Evolutionary conservation across 1,140 invertebrate species (phyloP), one percentile per base, ranked within the genome.

Genomic region (Tyrophagus putrescentiae): DNA sequence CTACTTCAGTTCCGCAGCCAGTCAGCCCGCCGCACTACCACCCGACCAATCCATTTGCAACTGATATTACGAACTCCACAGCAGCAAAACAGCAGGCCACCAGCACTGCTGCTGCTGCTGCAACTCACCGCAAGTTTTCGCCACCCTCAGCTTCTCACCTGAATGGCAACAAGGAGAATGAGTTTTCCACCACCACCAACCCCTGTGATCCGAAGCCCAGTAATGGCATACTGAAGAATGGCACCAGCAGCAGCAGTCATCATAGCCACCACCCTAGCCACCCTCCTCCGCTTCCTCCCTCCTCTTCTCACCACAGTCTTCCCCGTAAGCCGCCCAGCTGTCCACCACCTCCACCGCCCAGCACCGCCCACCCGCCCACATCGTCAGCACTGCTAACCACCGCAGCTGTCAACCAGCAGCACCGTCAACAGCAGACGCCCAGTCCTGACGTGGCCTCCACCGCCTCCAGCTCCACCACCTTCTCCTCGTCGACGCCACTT

Each of bases 201-300:
- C 16, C 16, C 27, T 16, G 34, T 54, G n/a, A 54, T 29, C 52
- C n/a, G n/a, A 31, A 27, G 25, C 56, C 41, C 23, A 18, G 41
- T 28, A 58, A 58, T 52, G 48, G 48, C 13, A 27, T n/a, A 52
- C 27, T 28, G n/a, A 52, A 52, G 16, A 27, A 52, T n/a, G 32
- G 28, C 44, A 21, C 21, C 7, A 7, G 18, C 27, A 33, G 39
- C 3, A 54, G 25, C 28, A 34, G 52, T 54, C 31, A 54, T 54
- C 52, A 29, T n/a, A n/a, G n/a, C n/a, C n/a, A n/a, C n/a, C n/a
- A n/a, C n/a, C n/a, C n/a, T n/a, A n/a, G n/a, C n/a, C n/a, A n/a
- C n/a, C n/a, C n/a, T n/a, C n/a, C n/a, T n/a, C n/a, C n/a, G n/a
- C n/a, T n/a, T n/a, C n/a, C n/a, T n/a, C n/a, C n/a, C n/a, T n/a